These are phyloP conservation scores for Haliaeetus leucogaster DNA, from an alignment of 2,113 vertebrate species.

Conservation along the genomic window DNA sequence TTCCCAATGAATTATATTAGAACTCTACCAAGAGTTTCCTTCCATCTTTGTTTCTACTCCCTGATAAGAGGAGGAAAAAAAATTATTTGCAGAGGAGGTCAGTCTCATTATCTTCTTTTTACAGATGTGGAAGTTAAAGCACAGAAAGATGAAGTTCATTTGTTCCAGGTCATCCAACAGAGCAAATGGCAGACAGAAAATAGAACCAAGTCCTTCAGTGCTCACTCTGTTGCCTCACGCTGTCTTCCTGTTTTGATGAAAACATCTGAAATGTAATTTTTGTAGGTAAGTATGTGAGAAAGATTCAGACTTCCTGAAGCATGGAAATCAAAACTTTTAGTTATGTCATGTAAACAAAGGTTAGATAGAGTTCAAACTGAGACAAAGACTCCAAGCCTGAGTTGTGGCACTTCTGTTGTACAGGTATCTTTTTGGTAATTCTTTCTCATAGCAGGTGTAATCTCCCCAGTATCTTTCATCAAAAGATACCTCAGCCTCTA, in stretches of 20 bases:
- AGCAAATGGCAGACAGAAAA: neutral
- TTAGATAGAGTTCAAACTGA: neutral
- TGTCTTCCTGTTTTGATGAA: slow-evolving; percentile 30
- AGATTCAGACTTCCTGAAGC: neutral
- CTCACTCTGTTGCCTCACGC: neutral
- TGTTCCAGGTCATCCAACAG: neutral
- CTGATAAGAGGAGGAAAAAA: neutral
- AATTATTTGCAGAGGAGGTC: neutral
- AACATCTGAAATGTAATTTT: neutral
- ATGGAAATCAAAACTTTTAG: neutral
- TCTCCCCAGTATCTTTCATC: neutral
- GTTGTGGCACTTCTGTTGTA: neutral
- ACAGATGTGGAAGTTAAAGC: slow-evolving; percentile 23
- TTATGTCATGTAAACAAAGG: neutral
- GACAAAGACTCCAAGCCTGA: neutral
- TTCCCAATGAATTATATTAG: neutral
- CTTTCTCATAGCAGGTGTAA: neutral
- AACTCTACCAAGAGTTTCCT: neutral
- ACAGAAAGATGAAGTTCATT: neutral
- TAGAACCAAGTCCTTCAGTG: neutral
- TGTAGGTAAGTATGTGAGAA: neutral
- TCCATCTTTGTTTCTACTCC: neutral
- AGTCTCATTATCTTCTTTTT: slow-evolving; percentile 10
- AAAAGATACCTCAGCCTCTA: neutral
- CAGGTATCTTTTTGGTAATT: neutral